These are phyloP conservation scores for Thymelicus acteon DNA, from an alignment of 2,888 invertebrate species.

Conservation along the genomic window DNA sequence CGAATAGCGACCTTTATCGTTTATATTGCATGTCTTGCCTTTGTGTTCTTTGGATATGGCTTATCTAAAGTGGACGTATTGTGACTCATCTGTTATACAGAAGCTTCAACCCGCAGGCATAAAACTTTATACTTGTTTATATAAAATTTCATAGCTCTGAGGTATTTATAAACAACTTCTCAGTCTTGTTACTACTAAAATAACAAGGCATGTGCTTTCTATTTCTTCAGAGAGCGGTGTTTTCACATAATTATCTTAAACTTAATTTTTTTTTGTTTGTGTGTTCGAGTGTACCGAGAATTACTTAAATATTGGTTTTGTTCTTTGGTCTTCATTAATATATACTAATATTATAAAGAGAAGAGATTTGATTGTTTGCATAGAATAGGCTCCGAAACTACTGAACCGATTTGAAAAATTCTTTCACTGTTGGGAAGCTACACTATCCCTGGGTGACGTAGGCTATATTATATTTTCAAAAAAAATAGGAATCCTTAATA, in stretches of 20 bases:
- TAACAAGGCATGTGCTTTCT: neutral
- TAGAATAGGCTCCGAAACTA: too few relatives aligned
- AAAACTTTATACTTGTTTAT: constrained; percentile 12
- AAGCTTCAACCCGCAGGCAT: constrained; percentile 1
- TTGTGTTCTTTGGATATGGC: neutral
- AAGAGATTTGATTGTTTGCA: too few relatives aligned
- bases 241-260: neutral
- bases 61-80: constrained; percentile 29
- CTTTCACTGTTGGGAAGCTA: too few relatives aligned
- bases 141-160: neutral
- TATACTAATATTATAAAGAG: too few relatives aligned
- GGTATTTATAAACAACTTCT: neutral
- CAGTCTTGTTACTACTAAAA: neutral
- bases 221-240: neutral
- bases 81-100: constrained; percentile 10
- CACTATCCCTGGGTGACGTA: too few relatives aligned
- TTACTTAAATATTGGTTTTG: too few relatives aligned
- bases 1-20: neutral
- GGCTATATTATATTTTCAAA: too few relatives aligned
- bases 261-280: too few relatives aligned
- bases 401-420: too few relatives aligned
- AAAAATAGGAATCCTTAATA: too few relatives aligned
- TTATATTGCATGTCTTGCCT: constrained; percentile 26
- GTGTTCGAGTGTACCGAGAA: too few relatives aligned
- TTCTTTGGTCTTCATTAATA: too few relatives aligned